Percentiles rank a stretch among this genome's conserved stretches.
Evolutionary conservation across 2,797 vertebrate species (phyloP).

Genomic region (Pygocentrus nattereri): DNA sequence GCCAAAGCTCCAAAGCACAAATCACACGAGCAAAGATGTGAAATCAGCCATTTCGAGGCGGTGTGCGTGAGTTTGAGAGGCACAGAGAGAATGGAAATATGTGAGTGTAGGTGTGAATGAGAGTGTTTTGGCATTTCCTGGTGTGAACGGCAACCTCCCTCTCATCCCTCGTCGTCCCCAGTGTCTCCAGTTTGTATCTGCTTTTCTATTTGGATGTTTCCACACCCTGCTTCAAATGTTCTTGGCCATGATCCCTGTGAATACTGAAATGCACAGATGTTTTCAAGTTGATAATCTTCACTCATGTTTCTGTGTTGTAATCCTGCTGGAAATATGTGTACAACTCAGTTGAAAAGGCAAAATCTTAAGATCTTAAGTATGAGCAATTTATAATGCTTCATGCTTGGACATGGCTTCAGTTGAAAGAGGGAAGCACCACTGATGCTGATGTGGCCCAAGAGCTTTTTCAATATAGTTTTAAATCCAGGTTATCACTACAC

Average conservation of each 20-base stretch:
- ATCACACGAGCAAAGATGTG: constrained; percentile 62
- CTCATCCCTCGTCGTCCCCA: constrained; percentile 72
- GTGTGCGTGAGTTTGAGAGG: constrained; percentile 58
- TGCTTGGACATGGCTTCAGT: background rate
- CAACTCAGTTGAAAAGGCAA: background rate
- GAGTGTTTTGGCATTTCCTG: constrained; percentile 56
- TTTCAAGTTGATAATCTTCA: constrained; percentile 31
- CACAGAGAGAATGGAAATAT: constrained; percentile 55
- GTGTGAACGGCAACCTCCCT: constrained; percentile 73
- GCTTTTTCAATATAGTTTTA: background rate
- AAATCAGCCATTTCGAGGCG: constrained; percentile 69
- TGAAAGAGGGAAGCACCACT: constrained; percentile 10
- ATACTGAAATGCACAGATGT: constrained; percentile 27
- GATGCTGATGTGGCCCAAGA: constrained; percentile 6
- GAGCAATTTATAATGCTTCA: background rate
- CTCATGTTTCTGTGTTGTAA: constrained; percentile 27
- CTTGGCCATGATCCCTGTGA: constrained; percentile 32
- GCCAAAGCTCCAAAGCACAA: constrained; percentile 63
- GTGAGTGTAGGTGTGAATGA: constrained; percentile 53
- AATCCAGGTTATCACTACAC: constrained; percentile 20
- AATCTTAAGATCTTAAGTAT: background rate
- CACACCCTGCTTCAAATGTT: constrained; percentile 92
- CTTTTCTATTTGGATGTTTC: constrained; percentile 76
- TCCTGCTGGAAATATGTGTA: constrained; percentile 8
- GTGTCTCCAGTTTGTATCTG: constrained; percentile 74